Percentiles rank a stretch among this genome's conserved stretches.
Conservation (phyloP, 2,113 vertebrate species). For the Nannospalax galili region DNA sequence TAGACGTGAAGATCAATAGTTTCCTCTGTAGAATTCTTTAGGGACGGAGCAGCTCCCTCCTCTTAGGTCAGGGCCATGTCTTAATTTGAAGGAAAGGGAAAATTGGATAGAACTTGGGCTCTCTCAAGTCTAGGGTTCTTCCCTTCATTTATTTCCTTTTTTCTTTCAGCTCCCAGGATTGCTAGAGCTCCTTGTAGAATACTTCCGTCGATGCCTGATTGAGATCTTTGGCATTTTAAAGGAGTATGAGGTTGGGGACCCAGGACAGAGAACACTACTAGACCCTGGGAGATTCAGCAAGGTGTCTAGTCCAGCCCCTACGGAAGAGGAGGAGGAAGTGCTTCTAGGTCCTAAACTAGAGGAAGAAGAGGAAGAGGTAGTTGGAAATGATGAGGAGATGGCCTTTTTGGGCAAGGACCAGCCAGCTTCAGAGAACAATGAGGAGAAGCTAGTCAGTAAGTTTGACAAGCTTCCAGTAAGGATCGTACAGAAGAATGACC, state of each 20-base stretch:
- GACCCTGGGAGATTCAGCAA: conserved; percentile 90
- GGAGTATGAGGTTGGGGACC: conserved; percentile 98
- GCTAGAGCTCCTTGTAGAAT: conserved; percentile 97
- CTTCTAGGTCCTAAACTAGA: conserved; percentile 82
- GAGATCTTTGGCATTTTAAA: conserved; percentile 99
- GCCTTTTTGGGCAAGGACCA: conserved; percentile 86
- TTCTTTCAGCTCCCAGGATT: conserved; percentile 94
- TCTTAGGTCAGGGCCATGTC: not conserved
- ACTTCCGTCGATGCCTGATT: conserved; percentile 98
- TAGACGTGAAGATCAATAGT: not conserved
- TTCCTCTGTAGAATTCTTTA: not conserved
- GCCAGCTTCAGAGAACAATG: conserved; percentile 83
- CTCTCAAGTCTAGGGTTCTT: conserved; percentile 23
- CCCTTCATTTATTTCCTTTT: conserved; percentile 65
- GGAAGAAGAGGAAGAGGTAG: conserved; percentile 88
- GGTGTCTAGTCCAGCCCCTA: conserved; percentile 88
- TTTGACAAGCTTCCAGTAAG: conserved; percentile 98
- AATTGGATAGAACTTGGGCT: too few species aligned
- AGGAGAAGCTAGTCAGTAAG: conserved; percentile 94
- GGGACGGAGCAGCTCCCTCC: not conserved
- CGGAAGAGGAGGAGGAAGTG: conserved; percentile 85
- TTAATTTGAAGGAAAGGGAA: not conserved
- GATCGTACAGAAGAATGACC: conserved; percentile 95
- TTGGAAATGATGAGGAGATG: conserved; percentile 89
- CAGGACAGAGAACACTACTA: conserved; percentile 96